Evolutionary conservation across 2,797 vertebrate species (phyloP).

Genomic region (Hippopotamyrus pictus): DNA sequence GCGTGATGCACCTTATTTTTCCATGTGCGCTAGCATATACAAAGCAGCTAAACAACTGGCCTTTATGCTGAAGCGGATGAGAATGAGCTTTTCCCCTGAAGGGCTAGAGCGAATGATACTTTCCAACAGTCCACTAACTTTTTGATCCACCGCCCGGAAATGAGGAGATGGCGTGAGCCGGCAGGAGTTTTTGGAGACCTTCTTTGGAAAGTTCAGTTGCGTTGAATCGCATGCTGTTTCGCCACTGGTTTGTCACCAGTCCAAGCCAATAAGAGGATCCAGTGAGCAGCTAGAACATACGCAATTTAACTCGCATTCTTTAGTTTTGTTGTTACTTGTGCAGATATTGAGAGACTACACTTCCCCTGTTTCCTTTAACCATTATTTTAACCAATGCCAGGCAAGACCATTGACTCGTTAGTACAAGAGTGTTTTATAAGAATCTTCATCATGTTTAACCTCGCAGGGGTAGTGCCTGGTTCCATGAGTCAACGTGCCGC

Average conservation of each 20-base stretch:
- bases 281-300: neutral
- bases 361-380: neutral
- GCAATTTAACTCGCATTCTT: neutral
- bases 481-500: neutral
- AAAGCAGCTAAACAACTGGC: neutral
- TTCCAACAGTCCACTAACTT: neutral
- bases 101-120: neutral
- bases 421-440: neutral
- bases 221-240: neutral
- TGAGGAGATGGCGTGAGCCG: neutral
- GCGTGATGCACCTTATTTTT: neutral
- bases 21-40: neutral
- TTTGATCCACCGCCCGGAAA: neutral
- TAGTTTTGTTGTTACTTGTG: neutral
- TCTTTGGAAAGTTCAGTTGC: neutral
- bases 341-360: neutral
- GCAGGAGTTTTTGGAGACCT: neutral
- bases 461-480: neutral
- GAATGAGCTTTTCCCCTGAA: neutral
- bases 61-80: neutral
- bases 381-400: neutral
- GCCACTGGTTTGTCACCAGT: neutral
- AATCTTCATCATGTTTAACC: neutral
- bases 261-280: neutral
- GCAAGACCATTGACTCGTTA: neutral